Evolutionary conservation across 2,113 vertebrate species (phyloP), one percentile per base, ranked within the genome.

Genomic region (Loxodonta africana): DNA sequence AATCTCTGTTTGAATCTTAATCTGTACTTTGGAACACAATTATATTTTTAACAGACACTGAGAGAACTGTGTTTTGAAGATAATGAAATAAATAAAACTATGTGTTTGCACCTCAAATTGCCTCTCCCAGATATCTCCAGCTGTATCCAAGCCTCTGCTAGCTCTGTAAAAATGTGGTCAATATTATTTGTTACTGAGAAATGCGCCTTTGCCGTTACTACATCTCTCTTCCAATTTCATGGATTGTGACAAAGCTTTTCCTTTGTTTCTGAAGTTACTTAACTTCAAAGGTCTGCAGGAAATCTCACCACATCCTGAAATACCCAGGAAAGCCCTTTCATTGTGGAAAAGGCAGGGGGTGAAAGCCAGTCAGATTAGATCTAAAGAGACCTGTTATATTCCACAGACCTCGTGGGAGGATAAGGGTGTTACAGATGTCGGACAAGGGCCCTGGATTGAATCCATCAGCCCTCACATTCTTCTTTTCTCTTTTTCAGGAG

Each of bases 281-380:
- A 8, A 96, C 44, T 91, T 93, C 83, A 73, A 94, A 96, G 63
- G 8, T 65, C 41, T 41, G 8, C 30, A 69, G 65, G 44, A 96
- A 97, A 83, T 28, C 10, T 92, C 76, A 65, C 37, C 26, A 91
- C 12, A 86, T 91, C 71, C 63, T 91, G 37, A 77, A 96, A 57
- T 53, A 85, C 6, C 37, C 57, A 88, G 85, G n/a, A 88, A 94
- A 69, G 17, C 3, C 0, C 26, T 92, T 91, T 91, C 30, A n/a
- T 8, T 37, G 14, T 71, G 51, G 83, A 87, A 95, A 83, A 94
- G 3, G 65, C 51, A 63, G 48, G 73, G 57, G 48, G 8, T 67
- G 25, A 83, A 74, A 15, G 20, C 0, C 0, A 30, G 21, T 57
- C 86, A 87, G 44, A 21, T 87, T 37, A 73, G 48, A 96, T 78